Percentiles rank a stretch among this genome's conserved stretches.
These are phyloP conservation scores for Rhinoderma darwinii DNA, from an alignment of 2,113 vertebrate species.

Conservation along the genomic window DNA sequence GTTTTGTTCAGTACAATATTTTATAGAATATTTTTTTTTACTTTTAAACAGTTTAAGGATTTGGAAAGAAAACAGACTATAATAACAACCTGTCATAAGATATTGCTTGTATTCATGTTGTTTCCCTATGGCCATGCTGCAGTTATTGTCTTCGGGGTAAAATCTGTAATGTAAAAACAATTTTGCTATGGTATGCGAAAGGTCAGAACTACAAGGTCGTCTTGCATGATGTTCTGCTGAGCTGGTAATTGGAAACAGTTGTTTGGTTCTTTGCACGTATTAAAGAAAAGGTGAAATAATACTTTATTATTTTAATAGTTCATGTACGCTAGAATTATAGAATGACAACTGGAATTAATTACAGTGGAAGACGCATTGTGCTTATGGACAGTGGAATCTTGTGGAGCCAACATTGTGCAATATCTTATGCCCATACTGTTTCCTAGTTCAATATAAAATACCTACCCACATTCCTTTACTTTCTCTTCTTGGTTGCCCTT, in stretches of 20 bases:
- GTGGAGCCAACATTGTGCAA: not conserved
- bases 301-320: slow-evolving; percentile 14
- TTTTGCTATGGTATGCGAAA: slow-evolving; percentile 47
- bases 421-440: not conserved
- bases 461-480: not conserved
- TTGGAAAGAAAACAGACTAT: slow-evolving; percentile 28
- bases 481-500: not conserved
- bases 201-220: slow-evolving; percentile 45
- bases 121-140: slow-evolving; percentile 31
- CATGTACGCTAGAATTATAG: not conserved
- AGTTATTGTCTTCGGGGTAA: slow-evolving; percentile 33
- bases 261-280: slow-evolving; percentile 18
- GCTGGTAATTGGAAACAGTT: slow-evolving; percentile 50
- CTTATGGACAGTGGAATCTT: not conserved
- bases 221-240: slow-evolving; percentile 37
- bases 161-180: slow-evolving; percentile 43
- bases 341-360: not conserved
- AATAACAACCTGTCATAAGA: slow-evolving; percentile 38
- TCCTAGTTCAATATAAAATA: not conserved
- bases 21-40: not conserved
- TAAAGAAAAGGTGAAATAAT: slow-evolving; percentile 20
- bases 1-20: slow-evolving; percentile 4
- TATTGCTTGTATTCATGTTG: slow-evolving; percentile 10
- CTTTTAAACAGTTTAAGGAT: slow-evolving; percentile 19
- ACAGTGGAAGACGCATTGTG: not conserved